These are phyloP conservation scores for Apocrypta bakeri DNA, from an alignment of 1,140 invertebrate genomes.

Conservation along the genomic window DNA sequence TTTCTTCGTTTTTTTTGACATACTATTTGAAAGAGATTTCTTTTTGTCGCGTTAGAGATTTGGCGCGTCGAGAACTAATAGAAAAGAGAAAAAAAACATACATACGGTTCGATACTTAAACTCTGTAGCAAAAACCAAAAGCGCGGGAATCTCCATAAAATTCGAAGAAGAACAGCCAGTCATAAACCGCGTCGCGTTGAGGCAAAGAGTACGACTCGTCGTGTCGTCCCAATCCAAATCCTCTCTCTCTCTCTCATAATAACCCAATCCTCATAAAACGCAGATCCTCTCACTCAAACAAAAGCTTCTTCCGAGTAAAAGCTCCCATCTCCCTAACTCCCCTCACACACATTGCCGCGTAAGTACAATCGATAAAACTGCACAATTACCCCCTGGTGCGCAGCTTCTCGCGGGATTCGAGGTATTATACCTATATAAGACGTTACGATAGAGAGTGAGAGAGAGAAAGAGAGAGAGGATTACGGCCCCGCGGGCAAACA, in stretches of 20 bases:
- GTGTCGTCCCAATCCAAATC: not conserved
- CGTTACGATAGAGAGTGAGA: too few relatives aligned
- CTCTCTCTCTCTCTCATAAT: not conserved
- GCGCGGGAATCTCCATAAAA: not conserved
- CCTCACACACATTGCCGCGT: not conserved
- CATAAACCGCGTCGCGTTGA: too few relatives aligned
- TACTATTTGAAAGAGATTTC: not conserved
- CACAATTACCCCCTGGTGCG: slow-evolving; percentile 27
- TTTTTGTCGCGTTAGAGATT: too few relatives aligned
- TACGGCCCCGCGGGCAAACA: slow-evolving; percentile 8
- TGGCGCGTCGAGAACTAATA: too few relatives aligned
- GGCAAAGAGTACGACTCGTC: too few relatives aligned
- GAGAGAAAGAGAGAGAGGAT: not conserved
- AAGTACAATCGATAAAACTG: slow-evolving; percentile 46
- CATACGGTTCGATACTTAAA: not conserved
- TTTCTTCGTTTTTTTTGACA: not conserved
- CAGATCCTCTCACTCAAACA: slow-evolving; percentile 28
- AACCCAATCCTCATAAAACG: slow-evolving; percentile 15
- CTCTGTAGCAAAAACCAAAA: not conserved
- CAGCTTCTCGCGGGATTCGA: not conserved
- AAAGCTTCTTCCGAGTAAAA: slow-evolving; percentile 13
- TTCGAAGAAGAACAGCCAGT: too few relatives aligned
- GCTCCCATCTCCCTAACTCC: slow-evolving; percentile 1
- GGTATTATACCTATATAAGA: not conserved
- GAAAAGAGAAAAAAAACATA: not conserved